These are phyloP conservation scores for Amphiura filiformis DNA, from an alignment of 35 echinoderm and acorn worm species.

Conservation along the genomic window DNA sequence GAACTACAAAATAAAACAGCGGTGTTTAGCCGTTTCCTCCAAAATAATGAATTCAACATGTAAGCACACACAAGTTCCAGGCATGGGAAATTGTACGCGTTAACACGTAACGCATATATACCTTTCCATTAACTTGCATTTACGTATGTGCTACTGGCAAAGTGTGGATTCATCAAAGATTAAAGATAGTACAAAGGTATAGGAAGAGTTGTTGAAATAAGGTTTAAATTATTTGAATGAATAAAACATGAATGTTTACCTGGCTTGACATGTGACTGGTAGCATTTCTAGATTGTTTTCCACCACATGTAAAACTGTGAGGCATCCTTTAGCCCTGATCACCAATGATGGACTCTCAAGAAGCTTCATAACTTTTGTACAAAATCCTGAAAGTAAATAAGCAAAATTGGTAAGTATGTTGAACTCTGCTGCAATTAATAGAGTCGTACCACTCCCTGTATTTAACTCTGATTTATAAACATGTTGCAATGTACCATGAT, in stretches of 20 bases:
- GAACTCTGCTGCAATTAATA: background rate
- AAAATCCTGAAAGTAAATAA: constrained; percentile 62
- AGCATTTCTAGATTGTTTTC: constrained; percentile 89
- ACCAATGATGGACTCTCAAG: constrained; percentile 74
- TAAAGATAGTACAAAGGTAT: too few relatives aligned
- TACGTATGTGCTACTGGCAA: too few relatives aligned
- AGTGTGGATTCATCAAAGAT: too few relatives aligned
- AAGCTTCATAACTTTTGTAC: constrained; percentile 63
- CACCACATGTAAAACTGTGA: constrained; percentile 70
- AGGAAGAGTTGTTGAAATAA: too few relatives aligned
- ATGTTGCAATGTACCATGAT: background rate
- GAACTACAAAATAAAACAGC: too few relatives aligned
- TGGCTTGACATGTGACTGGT: constrained; percentile 67
- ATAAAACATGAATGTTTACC: constrained; percentile 32
- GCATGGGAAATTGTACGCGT: too few relatives aligned
- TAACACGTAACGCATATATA: too few relatives aligned
- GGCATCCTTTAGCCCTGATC: constrained; percentile 80
- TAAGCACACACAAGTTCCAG: too few relatives aligned
- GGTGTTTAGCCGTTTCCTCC: too few relatives aligned
- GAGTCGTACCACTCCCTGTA: background rate
- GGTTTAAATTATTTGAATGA: too few relatives aligned
- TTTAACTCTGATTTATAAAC: background rate
- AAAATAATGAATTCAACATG: too few relatives aligned
- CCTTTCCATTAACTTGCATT: too few relatives aligned
- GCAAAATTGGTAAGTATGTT: background rate